A percentile compares a stretch with the other conserved stretches of the same genome.
phyloP scores from a whole-genome alignment of 2,888 invertebrate genomes.

The Protophormia terraenovae region DNA sequence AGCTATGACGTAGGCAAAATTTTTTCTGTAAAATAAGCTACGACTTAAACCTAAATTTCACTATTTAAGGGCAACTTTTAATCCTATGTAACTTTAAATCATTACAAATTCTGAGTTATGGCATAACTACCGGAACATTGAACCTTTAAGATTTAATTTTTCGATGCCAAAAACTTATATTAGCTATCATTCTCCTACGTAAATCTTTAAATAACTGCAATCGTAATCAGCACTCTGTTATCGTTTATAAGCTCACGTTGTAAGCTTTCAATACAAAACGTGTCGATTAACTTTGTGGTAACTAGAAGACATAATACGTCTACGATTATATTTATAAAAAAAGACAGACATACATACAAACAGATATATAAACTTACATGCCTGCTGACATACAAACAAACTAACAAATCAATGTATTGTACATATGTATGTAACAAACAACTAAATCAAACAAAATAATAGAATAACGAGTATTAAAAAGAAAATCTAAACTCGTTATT shows the following conservation, averaged over 20 bases:
- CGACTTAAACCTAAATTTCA: too few relatives aligned
- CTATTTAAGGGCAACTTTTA: too few relatives aligned
- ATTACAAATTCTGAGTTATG: too few relatives aligned
- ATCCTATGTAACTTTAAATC: too few relatives aligned
- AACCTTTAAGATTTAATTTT: neutral
- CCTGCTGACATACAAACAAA: neutral
- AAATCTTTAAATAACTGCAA: constrained; percentile 39
- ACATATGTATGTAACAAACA: neutral
- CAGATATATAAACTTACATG: neutral
- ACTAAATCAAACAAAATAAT: neutral
- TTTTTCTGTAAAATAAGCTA: too few relatives aligned
- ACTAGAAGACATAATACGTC: constrained; percentile 46
- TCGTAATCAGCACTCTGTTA: constrained; percentile 56
- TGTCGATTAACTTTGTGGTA: constrained; percentile 64
- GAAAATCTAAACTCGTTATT: constrained; percentile 22
- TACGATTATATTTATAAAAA: constrained; percentile 32
- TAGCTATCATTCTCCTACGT: constrained; percentile 13
- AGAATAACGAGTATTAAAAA: constrained; percentile 9
- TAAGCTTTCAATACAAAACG: constrained; percentile 66
- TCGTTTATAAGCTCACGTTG: constrained; percentile 66
- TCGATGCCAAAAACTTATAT: neutral
- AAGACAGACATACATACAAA: neutral
- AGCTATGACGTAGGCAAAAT: too few relatives aligned
- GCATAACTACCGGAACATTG: too few relatives aligned
- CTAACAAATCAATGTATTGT: neutral